A percentile compares a stretch with the other conserved stretches of the same genome.
Evolutionary conservation across 2,797 vertebrate species (phyloP).

Genomic region (Mergus octosetaceus): DNA sequence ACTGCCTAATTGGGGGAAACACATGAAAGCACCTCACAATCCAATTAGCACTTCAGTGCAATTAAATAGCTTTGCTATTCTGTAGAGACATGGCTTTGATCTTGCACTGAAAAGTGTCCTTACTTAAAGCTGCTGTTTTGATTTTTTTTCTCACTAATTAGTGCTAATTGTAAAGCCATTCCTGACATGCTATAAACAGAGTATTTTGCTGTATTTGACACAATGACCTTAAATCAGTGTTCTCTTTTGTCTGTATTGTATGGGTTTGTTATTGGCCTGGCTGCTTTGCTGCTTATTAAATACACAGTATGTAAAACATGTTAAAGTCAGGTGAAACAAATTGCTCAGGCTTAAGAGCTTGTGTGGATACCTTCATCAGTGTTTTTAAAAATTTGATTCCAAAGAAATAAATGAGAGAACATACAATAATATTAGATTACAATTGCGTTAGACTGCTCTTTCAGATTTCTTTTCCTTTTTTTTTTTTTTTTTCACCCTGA

Average conservation of each 20-base stretch:
- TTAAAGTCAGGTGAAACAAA: conserved; percentile 70
- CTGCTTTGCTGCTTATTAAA: conserved; percentile 74
- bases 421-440: conserved; percentile 54
- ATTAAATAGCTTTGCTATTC: conserved; percentile 84
- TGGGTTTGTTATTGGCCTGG: conserved; percentile 73
- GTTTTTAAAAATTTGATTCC: conserved; percentile 61
- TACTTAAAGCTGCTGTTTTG: conserved; percentile 81
- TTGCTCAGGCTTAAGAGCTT: conserved; percentile 63
- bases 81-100: conserved; percentile 82
- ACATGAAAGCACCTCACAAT: conserved; percentile 85
- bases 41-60: conserved; percentile 86
- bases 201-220: conserved; percentile 80
- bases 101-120: conserved; percentile 81
- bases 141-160: conserved; percentile 80
- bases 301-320: conserved; percentile 65
- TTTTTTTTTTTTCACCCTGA: background rate
- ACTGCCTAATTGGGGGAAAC: conserved; percentile 81
- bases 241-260: conserved; percentile 80
- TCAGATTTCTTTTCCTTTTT: background rate
- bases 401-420: conserved; percentile 51
- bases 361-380: conserved; percentile 34
- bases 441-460: background rate
- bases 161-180: conserved; percentile 82
- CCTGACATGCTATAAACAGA: conserved; percentile 79
- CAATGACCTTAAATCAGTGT: conserved; percentile 77